Evolutionary conservation across 2,113 vertebrate species (phyloP).

Genomic region (Etheostoma spectabile): DNA sequence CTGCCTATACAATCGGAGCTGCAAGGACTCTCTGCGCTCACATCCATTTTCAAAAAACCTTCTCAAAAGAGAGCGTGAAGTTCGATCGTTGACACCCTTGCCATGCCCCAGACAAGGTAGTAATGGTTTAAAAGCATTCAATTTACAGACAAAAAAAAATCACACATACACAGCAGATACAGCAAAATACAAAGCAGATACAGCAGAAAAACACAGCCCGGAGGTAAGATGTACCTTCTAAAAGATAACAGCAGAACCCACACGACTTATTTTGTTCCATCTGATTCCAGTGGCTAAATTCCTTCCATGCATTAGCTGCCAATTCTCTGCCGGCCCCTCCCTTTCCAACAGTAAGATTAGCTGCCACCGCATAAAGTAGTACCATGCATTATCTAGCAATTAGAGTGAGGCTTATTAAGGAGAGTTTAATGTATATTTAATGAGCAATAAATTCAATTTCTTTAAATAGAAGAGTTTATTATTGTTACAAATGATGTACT

Average conservation of each 20-base stretch:
- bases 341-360: slow-evolving; percentile 71
- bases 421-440: slow-evolving; percentile 85
- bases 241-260: slow-evolving; percentile 22
- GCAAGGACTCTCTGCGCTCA: slow-evolving; percentile 21
- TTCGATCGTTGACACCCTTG: slow-evolving; percentile 23
- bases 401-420: slow-evolving; percentile 82
- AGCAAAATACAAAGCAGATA: neutral
- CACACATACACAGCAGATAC: slow-evolving; percentile 1
- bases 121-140: slow-evolving; percentile 32
- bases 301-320: slow-evolving; percentile 50
- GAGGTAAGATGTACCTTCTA: slow-evolving; percentile 26
- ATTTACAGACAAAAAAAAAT: slow-evolving; percentile 25
- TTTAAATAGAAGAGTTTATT: slow-evolving; percentile 84
- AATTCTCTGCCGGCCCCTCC: slow-evolving; percentile 50
- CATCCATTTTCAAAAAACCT: slow-evolving; percentile 5
- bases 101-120: slow-evolving; percentile 5
- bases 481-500: slow-evolving; percentile 82
- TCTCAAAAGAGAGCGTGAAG: slow-evolving; percentile 31
- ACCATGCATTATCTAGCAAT: slow-evolving; percentile 84
- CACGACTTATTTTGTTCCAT: slow-evolving; percentile 37
- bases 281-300: slow-evolving; percentile 46
- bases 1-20: slow-evolving; percentile 38
- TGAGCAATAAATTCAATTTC: slow-evolving; percentile 83
- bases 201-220: neutral
- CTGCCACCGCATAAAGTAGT: slow-evolving; percentile 77